Evolutionary conservation across 2,888 invertebrate species (phyloP).

Genomic region (Xanthostigma xanthostigma): DNA sequence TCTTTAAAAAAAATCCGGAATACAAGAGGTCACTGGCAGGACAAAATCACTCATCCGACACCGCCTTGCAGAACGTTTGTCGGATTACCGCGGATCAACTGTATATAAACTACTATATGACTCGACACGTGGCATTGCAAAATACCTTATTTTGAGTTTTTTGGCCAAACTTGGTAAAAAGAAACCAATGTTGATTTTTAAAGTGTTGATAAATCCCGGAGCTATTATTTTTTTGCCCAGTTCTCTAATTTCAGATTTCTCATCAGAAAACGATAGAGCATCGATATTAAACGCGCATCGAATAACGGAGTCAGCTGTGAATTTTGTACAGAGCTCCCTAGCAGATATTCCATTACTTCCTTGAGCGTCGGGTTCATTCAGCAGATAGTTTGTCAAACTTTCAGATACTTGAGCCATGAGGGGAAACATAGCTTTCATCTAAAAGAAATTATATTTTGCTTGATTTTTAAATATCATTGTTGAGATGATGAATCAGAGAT

Average conservation of each 20-base stretch:
- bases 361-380: background rate
- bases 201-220: background rate
- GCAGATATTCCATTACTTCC: conserved; percentile 4
- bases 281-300: conserved; percentile 10
- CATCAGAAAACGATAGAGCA: conserved; percentile 9
- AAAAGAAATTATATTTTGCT: background rate
- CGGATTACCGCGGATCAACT: too few species aligned
- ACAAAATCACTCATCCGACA: too few species aligned
- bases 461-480: too few species aligned
- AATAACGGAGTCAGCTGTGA: conserved; percentile 10
- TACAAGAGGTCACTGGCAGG: too few species aligned
- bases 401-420: background rate
- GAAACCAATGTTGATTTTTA: background rate
- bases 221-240: background rate
- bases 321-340: conserved; percentile 8
- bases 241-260: conserved; percentile 10
- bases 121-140: too few species aligned
- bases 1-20: too few species aligned
- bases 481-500: too few species aligned
- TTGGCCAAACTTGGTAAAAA: too few species aligned
- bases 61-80: too few species aligned
- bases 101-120: too few species aligned
- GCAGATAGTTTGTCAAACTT: background rate
- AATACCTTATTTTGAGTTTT: too few species aligned
- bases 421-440: background rate